Evolutionary conservation across 1,140 invertebrate species (phyloP).

Genomic region (Drosophila nebulosa): DNA sequence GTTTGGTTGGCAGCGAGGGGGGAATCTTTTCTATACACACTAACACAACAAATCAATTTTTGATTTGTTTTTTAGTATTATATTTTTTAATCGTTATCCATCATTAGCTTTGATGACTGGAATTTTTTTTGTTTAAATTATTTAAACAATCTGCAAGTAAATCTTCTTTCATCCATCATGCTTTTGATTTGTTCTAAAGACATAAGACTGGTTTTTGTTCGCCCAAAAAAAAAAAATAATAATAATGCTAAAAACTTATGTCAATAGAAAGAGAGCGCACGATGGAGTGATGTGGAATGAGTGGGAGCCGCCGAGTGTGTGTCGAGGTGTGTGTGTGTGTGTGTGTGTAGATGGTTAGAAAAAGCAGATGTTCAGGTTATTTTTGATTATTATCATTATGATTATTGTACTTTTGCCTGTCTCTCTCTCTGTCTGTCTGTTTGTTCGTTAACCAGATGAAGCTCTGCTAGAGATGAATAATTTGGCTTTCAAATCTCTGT

Average conservation of each 20-base stretch:
- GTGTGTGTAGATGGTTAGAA: slow-evolving; percentile 4
- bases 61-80: not conserved
- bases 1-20: too few species aligned
- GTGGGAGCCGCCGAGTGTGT: not conserved
- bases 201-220: slow-evolving; percentile 11
- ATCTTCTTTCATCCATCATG: slow-evolving; percentile 1
- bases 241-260: slow-evolving; percentile 49
- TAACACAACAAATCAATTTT: too few species aligned
- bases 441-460: slow-evolving; percentile 13
- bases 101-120: slow-evolving; percentile 7
- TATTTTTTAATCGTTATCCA: not conserved
- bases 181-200: slow-evolving; percentile 32
- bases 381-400: slow-evolving; percentile 7
- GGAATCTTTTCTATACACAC: not conserved
- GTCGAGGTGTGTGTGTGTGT: too few species aligned
- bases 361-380: not conserved
- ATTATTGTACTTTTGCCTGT: not conserved
- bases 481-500: slow-evolving; percentile 6
- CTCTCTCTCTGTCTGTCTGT: slow-evolving; percentile 7
- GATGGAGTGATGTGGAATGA: not conserved
- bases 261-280: slow-evolving; percentile 36
- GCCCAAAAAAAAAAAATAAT: not conserved
- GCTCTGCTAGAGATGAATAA: slow-evolving; percentile 18
- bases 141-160: not conserved
- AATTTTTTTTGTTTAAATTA: not conserved